Evolutionary conservation across 2,797 vertebrate species (phyloP), one percentile per base, ranked within the genome.

Genomic region (Sebastes minor): DNA sequence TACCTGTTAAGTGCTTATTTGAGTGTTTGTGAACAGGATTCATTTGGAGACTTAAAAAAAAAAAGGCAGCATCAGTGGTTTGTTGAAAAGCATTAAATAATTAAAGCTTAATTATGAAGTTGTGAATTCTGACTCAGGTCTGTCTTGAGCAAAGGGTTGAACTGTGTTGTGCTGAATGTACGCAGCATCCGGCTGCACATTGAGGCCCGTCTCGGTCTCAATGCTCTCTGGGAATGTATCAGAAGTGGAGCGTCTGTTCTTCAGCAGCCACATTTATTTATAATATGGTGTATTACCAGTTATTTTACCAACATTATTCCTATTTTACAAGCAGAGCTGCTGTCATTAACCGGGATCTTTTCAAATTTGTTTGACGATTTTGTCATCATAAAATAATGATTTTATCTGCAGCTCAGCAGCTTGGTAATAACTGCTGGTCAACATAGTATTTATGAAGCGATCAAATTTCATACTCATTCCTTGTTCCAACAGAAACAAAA

Each of bases 1-100:
- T 88, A 86, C 65, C 11, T 23, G 38, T 74, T n/a, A 23, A 61
- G 18, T 30, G 74, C 14, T 72, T 62, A 6, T 75, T 60, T 20
- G 6, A 46, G n/a, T 75, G 70, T 75, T 25, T 71, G 33, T 57
- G 46, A 25, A 11, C 1, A 35, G 18, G 20, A 69, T 30, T 46
- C 13, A 13, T 27, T 75, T 23, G 14, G 20, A 49, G n/a, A 18
- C 33, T 14, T 1, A 30, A 46, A 56, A 42, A 3, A n/a, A 9
- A n/a, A 25, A 33, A n/a, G 23, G n/a, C 9, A 25, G 23, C 33
- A 35, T 42, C 53, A 25, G 53, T 23, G 73, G 25, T 30, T 59
- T 20, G 14, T 25, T 67, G 7, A 59, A 42, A 38, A 59, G 25
- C 25, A 11, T 64, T 64, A 13, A 16, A 28, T n/a, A 30, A 4